phyloP scores from a whole-genome alignment of 1,140 invertebrate species.

The Listronotus oregonensis region DNA sequence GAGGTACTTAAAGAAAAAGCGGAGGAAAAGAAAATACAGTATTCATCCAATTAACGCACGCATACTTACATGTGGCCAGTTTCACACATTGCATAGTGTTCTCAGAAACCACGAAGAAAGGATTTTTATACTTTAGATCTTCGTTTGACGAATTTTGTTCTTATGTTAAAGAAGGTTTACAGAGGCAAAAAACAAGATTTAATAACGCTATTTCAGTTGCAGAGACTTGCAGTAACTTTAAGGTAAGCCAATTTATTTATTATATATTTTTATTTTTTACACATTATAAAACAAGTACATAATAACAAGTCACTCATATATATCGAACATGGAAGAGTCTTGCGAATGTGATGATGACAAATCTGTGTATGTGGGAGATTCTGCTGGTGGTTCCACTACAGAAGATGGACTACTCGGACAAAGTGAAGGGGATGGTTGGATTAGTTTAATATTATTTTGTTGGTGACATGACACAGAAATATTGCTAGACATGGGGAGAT shows the following conservation, averaged over 20 bases:
- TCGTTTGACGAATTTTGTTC: too few species aligned
- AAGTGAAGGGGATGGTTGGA: constrained; percentile 8
- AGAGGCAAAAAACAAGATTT: too few species aligned
- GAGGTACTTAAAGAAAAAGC: too few species aligned
- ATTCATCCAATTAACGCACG: too few species aligned
- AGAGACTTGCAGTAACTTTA: constrained; percentile 1
- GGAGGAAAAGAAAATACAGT: too few species aligned
- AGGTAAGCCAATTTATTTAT: background rate
- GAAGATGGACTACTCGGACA: constrained; percentile 1
- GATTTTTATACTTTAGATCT: too few species aligned
- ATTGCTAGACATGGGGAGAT: constrained; percentile 1
- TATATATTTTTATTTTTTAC: too few species aligned
- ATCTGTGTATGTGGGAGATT: constrained; percentile 9
- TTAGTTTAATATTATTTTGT: constrained; percentile 2
- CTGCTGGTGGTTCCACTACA: constrained; percentile 1
- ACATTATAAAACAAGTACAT: constrained; percentile 12
- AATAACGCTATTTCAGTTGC: too few species aligned
- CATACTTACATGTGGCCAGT: too few species aligned
- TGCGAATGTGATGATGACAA: constrained; percentile 7
- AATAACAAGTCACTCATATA: constrained; percentile 3
- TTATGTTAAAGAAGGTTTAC: too few species aligned
- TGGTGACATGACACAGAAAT: constrained; percentile 5
- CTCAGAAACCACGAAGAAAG: too few species aligned
- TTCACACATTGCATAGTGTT: too few species aligned
- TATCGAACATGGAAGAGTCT: constrained; percentile 8